Evolutionary conservation across 2,888 invertebrate genomes (phyloP), one percentile per base, ranked within the genome.

Genomic region (Cheilosia soror): DNA sequence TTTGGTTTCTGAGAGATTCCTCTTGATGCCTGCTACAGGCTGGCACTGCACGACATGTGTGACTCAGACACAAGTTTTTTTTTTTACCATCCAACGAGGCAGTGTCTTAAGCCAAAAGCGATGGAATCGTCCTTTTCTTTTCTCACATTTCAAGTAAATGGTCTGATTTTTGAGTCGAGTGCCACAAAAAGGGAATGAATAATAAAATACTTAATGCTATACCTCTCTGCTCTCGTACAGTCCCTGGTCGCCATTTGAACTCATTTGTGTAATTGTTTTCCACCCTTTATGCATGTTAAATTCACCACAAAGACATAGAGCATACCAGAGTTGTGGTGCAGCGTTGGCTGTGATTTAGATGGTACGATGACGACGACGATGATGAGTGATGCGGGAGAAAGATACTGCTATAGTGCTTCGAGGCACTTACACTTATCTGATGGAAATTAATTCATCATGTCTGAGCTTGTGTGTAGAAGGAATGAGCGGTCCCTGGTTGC

Each of bases 391-490:
- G 60, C 13, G 27, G 58, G 20, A 57, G 63, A n/a, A 31, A 42
- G 69, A 71, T 37, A 40, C 57, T 75, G 31, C 13, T 65, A 33
- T 42, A 47, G 66, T 47, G 53, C n/a, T 75, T 37, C 42, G 25
- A 69, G 75, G 75, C 84, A 84, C 84, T 84, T 79, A 79, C 58
- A 75, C 58, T 79, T 75, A 69, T 75, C 75, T 69, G 79, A 79
- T 83, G 83, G 75, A 79, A 79, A 84, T 79, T 84, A 79, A 84
- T 84, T 84, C 84, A 84, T 79, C 79, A 69, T 79, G 75, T 75
- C 84, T 75, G 79, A 66, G 68, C 25, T 47, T 42, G 42, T 53
- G 49, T 57, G 29, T 29, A 13, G 5, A 6, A 27, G 7, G n/a
- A 27, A 25, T 13, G 42, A n/a, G 62, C 15, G 7, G 73, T 15